Evolutionary conservation across 2,797 vertebrate genomes (phyloP).

Genomic region (Karalla daura): DNA sequence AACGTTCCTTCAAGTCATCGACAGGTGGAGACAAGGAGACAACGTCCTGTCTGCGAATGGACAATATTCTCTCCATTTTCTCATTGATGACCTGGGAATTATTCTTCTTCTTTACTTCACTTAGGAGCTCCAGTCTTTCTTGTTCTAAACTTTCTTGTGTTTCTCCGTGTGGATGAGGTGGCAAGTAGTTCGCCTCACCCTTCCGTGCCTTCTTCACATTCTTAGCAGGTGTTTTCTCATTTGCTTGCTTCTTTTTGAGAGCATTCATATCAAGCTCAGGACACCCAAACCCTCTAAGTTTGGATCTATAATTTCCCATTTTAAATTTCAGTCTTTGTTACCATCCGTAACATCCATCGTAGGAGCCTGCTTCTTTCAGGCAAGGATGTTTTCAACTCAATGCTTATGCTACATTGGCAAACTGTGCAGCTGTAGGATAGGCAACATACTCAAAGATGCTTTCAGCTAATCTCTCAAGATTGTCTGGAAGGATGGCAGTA

Average conservation of each 20-base stretch:
- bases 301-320: slow-evolving; percentile 13
- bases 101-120: no score
- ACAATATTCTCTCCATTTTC: slow-evolving; percentile 41
- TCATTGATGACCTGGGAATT: slow-evolving; percentile 27
- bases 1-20: not conserved
- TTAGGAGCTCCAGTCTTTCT: no score
- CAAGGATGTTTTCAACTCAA: slow-evolving; percentile 31
- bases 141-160: no score
- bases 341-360: slow-evolving; percentile 45
- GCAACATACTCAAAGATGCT: slow-evolving; percentile 37
- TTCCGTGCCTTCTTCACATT: no score
- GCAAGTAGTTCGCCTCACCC: no score
- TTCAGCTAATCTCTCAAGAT: slow-evolving; percentile 43
- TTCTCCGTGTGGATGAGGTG: no score
- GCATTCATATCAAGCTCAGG: no score
- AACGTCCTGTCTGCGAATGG: slow-evolving; percentile 31
- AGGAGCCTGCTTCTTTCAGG: slow-evolving; percentile 37
- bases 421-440: slow-evolving; percentile 24
- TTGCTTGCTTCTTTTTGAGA: no score
- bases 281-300: no score
- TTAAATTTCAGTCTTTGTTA: slow-evolving; percentile 48
- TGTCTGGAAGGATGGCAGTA: slow-evolving; percentile 26
- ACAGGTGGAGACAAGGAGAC: slow-evolving; percentile 15
- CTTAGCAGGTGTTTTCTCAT: no score
- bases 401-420: no score